These are phyloP conservation scores for Atlantisia rogersi DNA, from an alignment of 2,113 vertebrate species.

Conservation along the genomic window DNA sequence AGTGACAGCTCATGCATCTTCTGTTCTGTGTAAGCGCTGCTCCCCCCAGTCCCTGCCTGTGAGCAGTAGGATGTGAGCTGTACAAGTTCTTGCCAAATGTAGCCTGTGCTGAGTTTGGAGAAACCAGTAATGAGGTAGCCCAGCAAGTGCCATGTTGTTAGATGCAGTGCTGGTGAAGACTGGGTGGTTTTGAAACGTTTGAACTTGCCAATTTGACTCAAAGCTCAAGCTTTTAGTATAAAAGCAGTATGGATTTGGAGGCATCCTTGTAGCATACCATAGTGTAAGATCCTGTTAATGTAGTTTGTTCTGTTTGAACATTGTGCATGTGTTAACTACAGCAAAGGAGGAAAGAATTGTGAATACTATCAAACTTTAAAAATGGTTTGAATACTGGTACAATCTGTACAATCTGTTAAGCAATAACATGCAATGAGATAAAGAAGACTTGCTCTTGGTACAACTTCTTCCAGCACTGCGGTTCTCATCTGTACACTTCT, in stretches of 20 bases:
- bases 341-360: background rate
- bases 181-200: background rate
- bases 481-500: background rate
- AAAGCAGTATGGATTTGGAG: background rate
- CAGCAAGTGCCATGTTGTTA: background rate
- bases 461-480: background rate
- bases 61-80: background rate
- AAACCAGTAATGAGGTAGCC: constrained; percentile 15
- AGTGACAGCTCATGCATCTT: constrained; percentile 53
- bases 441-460: background rate
- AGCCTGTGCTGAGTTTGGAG: constrained; percentile 21
- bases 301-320: background rate
- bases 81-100: constrained; percentile 3
- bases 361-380: background rate
- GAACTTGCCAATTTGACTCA: background rate
- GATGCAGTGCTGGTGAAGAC: background rate
- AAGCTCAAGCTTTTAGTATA: background rate
- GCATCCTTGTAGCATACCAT: background rate
- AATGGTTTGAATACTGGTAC: background rate
- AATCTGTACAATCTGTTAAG: background rate
- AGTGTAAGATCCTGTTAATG: background rate
- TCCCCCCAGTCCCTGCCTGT: background rate
- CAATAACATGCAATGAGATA: background rate
- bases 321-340: background rate
- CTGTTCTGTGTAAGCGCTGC: constrained; percentile 11